Percentiles rank a stretch among this genome's conserved stretches.
phyloP scores from a whole-genome alignment of 1,140 invertebrate species.

The Orius laevigatus region DNA sequence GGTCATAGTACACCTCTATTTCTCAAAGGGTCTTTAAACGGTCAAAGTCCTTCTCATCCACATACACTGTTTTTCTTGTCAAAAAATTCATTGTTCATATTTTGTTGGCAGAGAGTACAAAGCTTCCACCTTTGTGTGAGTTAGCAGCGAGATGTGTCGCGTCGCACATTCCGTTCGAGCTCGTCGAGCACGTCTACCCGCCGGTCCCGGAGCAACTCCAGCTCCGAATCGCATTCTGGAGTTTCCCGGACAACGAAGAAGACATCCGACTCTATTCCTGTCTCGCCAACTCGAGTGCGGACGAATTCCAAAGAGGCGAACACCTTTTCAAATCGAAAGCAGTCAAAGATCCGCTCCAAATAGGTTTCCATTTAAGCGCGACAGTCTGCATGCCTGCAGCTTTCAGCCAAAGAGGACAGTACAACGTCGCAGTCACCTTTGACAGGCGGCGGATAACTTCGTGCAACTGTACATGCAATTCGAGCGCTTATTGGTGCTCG shows the following conservation, averaged over 20 bases:
- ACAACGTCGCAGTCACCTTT: conserved; percentile 92
- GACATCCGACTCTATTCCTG: conserved; percentile 97
- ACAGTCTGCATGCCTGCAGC: conserved; percentile 39
- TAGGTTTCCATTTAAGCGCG: conserved; percentile 89
- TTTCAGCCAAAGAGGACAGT: conserved; percentile 41
- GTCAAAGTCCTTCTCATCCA: no score
- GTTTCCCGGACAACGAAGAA: conserved; percentile 96
- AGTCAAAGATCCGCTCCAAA: conserved; percentile 90
- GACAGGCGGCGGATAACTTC: conserved; percentile 89
- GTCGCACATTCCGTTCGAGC: conserved; percentile 89
- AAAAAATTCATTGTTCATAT: no score
- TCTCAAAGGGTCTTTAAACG: no score
- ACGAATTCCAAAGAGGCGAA: conserved; percentile 91
- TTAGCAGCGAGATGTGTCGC: conserved; percentile 84
- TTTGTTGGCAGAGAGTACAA: conserved; percentile 9
- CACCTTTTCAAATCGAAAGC: conserved; percentile 68
- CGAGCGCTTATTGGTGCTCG: conserved; percentile 91
- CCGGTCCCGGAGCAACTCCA: conserved; percentile 95
- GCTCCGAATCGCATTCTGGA: conserved; percentile 94
- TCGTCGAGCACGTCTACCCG: conserved; percentile 89
- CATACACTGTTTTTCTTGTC: no score
- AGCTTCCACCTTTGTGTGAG: conserved; percentile 61
- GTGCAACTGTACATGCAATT: conserved; percentile 93
- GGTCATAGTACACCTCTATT: no score
- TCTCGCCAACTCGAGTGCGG: conserved; percentile 89